Evolutionary conservation across 2,888 invertebrate species (phyloP).

Genomic region (Xanthia togata): DNA sequence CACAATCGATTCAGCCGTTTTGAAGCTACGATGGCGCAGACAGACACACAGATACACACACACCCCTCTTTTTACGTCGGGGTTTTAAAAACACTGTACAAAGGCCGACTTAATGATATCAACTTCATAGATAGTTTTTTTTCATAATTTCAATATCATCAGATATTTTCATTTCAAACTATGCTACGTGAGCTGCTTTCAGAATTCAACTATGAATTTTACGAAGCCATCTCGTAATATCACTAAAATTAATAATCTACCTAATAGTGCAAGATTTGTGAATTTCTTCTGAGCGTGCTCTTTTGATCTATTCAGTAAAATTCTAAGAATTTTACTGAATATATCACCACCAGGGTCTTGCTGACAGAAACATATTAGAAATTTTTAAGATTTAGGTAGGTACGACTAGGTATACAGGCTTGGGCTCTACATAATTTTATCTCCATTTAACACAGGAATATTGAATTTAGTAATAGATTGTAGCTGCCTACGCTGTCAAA

Average conservation of each 20-base stretch:
- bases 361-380: neutral
- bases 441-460: neutral
- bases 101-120: too few relatives aligned
- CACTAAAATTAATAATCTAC: slow-evolving; percentile 21
- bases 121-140: neutral
- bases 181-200: slow-evolving; percentile 1
- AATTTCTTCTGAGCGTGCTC: neutral
- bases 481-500: neutral
- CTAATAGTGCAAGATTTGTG: neutral
- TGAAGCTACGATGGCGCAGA: too few relatives aligned
- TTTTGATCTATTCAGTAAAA: slow-evolving; percentile 22
- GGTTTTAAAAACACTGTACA: too few relatives aligned
- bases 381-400: neutral
- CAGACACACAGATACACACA: too few relatives aligned
- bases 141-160: neutral
- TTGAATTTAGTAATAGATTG: neutral
- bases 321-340: too few relatives aligned
- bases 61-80: too few relatives aligned
- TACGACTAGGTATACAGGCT: neutral
- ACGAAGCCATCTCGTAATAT: neutral
- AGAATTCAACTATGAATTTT: slow-evolving; percentile 4
- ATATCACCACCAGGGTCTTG: neutral
- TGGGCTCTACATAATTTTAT: neutral
- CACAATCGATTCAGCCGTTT: too few relatives aligned
- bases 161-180: neutral